A percentile compares a stretch with the other conserved stretches of the same genome.
phyloP scores from a whole-genome alignment of 1,140 invertebrate genomes.

The Zaprionus ornatus region DNA sequence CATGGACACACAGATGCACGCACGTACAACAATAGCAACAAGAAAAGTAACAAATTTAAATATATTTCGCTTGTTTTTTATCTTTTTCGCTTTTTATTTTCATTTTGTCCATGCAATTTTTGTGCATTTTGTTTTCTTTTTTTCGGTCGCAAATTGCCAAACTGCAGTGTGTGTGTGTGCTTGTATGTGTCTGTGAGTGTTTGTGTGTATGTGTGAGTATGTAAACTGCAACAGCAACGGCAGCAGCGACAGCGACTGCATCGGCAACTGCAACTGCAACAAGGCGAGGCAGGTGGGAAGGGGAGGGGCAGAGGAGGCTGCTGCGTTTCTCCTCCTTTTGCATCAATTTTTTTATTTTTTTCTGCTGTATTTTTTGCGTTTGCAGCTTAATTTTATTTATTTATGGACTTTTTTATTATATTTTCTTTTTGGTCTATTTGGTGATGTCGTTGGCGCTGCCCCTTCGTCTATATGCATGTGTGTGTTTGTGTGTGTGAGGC shows the following conservation, averaged over 20 bases:
- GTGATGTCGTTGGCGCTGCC: neutral
- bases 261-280: constrained; percentile 40
- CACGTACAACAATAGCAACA: constrained; percentile 39
- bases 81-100: constrained; percentile 31
- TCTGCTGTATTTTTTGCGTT: constrained; percentile 37
- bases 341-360: constrained; percentile 36
- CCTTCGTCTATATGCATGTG: neutral
- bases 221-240: constrained; percentile 62
- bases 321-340: constrained; percentile 53
- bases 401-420: constrained; percentile 65
- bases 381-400: constrained; percentile 81
- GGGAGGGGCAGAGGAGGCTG: neutral
- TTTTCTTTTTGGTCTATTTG: constrained; percentile 46
- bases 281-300: neutral
- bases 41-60: constrained; percentile 67
- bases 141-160: constrained; percentile 68
- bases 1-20: neutral
- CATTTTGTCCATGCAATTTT: constrained; percentile 30
- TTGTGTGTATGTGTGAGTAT: constrained; percentile 27
- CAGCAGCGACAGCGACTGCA: constrained; percentile 48
- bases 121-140: constrained; percentile 36
- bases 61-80: constrained; percentile 56
- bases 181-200: too few relatives aligned
- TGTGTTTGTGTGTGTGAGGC: constrained; percentile 16
- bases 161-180: constrained; percentile 48